Conservation (phyloP, 2,113 vertebrate genomes). For the Spheniscus mendiculus region DNA sequence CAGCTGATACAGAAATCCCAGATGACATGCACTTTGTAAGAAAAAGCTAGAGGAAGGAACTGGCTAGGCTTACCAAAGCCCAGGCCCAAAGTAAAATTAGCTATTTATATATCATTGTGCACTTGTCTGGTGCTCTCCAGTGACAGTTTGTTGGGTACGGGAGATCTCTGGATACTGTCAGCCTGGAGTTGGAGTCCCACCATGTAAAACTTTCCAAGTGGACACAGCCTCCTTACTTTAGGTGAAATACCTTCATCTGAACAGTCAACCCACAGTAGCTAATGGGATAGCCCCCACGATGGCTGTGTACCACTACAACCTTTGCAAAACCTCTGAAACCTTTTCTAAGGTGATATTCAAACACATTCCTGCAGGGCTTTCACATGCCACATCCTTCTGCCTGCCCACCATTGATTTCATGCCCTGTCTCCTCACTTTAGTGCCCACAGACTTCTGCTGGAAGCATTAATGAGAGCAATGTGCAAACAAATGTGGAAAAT, state of each 20-base stretch:
- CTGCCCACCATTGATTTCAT: background rate
- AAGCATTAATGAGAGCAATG: slow-evolving; percentile 45
- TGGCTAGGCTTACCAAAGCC: background rate
- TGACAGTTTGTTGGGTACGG: background rate
- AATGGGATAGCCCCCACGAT: background rate
- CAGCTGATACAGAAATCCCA: background rate
- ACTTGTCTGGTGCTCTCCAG: background rate
- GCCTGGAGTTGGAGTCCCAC: background rate
- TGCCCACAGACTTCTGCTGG: slow-evolving; percentile 33
- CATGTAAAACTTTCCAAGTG: background rate
- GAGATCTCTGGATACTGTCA: background rate
- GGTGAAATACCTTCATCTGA: background rate
- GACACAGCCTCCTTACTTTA: background rate
- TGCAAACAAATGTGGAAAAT: slow-evolving; percentile 65
- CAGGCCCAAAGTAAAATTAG: background rate
- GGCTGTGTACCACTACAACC: background rate
- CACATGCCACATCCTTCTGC: slow-evolving; percentile 26
- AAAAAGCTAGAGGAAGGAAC: background rate
- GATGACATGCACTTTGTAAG: background rate
- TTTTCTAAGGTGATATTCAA: slow-evolving; percentile 1
- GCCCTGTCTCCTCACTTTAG: background rate
- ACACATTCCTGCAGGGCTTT: background rate
- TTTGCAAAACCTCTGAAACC: background rate
- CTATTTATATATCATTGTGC: background rate
- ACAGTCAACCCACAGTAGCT: background rate